These are phyloP conservation scores for Salminus brasiliensis DNA, from an alignment of 2,113 vertebrate genomes.

Conservation along the genomic window DNA sequence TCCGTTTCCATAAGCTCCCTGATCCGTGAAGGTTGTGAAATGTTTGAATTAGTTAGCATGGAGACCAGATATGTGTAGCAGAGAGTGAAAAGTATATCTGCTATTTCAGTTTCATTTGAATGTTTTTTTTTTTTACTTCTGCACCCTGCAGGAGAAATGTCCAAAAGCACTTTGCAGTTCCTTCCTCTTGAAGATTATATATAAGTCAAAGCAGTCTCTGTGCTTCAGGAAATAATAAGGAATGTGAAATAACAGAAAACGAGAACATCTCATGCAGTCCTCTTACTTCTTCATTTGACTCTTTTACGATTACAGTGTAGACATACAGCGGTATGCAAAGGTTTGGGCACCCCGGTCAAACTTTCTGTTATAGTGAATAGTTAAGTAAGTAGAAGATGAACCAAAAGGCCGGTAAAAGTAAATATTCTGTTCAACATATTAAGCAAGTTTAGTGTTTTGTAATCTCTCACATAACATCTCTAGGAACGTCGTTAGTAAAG, in stretches of 20 bases:
- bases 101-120: background rate
- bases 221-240: background rate
- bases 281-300: no score
- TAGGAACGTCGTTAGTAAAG: no score
- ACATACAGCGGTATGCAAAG: background rate
- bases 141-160: background rate
- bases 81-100: background rate
- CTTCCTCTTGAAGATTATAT: background rate
- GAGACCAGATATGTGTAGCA: background rate
- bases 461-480: no score
- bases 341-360: no score
- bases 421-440: no score
- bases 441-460: no score
- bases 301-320: background rate
- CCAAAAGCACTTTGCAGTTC: background rate
- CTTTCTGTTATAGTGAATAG: no score
- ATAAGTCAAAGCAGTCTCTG: background rate
- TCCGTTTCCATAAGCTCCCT: background rate
- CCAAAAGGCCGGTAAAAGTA: no score
- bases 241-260: background rate
- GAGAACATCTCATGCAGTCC: background rate
- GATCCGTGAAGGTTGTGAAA: background rate
- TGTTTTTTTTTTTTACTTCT: background rate
- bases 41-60: constrained; percentile 11
- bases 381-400: no score